Evolutionary conservation across 1,140 invertebrate species (phyloP), one percentile per base, ranked within the genome.

Genomic region (Drosophila orosa): DNA sequence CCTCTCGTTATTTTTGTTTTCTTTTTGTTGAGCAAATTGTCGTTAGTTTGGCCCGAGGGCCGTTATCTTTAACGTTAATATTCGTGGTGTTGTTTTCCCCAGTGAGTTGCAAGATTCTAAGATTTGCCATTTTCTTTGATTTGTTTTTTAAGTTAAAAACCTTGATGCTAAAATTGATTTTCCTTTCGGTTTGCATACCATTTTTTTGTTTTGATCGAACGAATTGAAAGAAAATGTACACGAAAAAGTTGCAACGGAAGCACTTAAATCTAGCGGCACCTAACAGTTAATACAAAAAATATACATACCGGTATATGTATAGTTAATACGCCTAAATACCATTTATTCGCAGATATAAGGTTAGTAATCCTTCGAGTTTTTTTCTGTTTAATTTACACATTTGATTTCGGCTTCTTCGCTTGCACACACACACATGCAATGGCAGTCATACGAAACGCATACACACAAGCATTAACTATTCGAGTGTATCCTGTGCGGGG

Each of bases 41-140:
- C 47, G 47, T 84, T 83, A 63, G 61, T 74, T 82, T 89, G 77
- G 50, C 66, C 66, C 67, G 55, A 68, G 33, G 65, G 19, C 73
- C 4, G 25, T 82, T 80, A 69, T 66, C 71, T 90, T 76, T 87
- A 89, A 89, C 68, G 66, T 78, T 86, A 72, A 72, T 87, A 68
- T 78, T 90, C 75, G 90, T 91, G 90, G 90, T 91, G 90, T 91
- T 91, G 90, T 91, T 91, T 91, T 91, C 90, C 80, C 90, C 90
- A 91, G 90, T 91, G 90, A 91, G 62, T 85, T 90, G 80, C 85
- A 89, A 90, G 74, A 74, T 71, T 79, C 75, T 79, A 58, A 58
- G 66, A 50, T 78, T 80, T 81, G 65, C 68, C 48, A 74, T 80
- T 80, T 62, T 62, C 67, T 78, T 65, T 56, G 55, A 62, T 73